Base-by-base conservation (phyloP, 2,113 vertebrate species). In the Zosterops pallidus region DNA sequence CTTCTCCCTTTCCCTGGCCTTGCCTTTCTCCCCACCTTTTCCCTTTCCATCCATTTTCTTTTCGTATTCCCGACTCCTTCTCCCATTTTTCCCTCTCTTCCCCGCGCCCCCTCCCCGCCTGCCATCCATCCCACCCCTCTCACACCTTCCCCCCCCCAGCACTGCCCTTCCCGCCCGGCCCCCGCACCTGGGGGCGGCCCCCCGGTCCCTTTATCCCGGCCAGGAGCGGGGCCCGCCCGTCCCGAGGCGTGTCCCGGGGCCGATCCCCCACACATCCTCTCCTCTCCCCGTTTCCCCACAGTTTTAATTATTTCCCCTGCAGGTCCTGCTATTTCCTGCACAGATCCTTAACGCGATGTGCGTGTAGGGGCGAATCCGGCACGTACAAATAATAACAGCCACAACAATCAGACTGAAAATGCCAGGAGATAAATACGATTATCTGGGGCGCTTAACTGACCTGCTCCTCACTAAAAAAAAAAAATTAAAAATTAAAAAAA, bases 341-440 rank as follows among this genome's bases (percentile, higher is more conserved):
- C 33, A 26, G 62, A 46, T 47, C 76, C 70, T 52, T 31, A 76
- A 63, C 18, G 70, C 55, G 5, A 6, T 53, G 12, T 9, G 41
- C n/a, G 7, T 23, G n/a, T 29, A 53, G 85, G 31, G 22, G 37
- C 82, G 46, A 60, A 77, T 28, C 53, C 41, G 28, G 67, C 79
- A 49, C 50, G 5, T 7, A 88, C 35, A 69, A 77, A 86, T 42
- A 75, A 50, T 35, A 91, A 42, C 53, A 81, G 20, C 53, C 60
- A 19, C 19, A 70, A 64, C 23, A 88, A 83, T 41, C 70, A 69
- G n/a, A 75, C 44, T 69, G 37, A 91, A 76, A 92, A 94, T 59
- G 62, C 71, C 69, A 83, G 72, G 69, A 81, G 68, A 33, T 17
- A 89, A 84, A 83, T 35, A 14, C 25, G 60, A 68, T 89, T 82